Evolutionary conservation across 2,797 vertebrate genomes (phyloP).

Genomic region (Astyanax mexicanus): DNA sequence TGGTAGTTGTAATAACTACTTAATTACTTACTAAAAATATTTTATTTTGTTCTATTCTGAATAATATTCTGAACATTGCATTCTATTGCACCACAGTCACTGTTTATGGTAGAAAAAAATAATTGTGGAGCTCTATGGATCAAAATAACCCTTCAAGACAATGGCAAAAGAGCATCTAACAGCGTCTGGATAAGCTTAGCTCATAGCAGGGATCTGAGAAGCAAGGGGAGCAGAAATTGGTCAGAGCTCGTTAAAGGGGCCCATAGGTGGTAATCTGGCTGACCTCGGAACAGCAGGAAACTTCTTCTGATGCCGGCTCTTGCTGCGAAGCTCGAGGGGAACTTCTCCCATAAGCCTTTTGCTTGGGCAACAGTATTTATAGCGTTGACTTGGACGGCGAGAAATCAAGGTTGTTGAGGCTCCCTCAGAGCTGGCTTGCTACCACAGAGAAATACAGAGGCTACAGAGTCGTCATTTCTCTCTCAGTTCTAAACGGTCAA

Average conservation of each 20-base stretch:
- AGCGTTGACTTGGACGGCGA: slow-evolving; percentile 30
- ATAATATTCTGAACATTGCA: too few relatives aligned
- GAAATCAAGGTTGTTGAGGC: slow-evolving; percentile 22
- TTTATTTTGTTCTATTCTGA: too few relatives aligned
- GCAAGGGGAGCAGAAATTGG: neutral
- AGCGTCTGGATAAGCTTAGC: slow-evolving; percentile 6
- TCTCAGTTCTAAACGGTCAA: slow-evolving; percentile 3
- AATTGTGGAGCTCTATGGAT: neutral
- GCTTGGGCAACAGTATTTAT: slow-evolving; percentile 26
- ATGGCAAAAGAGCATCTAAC: too few relatives aligned
- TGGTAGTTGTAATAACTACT: too few relatives aligned
- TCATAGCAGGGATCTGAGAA: slow-evolving; percentile 5
- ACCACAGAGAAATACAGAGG: slow-evolving; percentile 3
- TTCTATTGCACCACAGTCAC: too few relatives aligned
- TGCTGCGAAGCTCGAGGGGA: slow-evolving; percentile 44
- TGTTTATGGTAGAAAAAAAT: neutral
- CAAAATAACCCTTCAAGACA: too few relatives aligned
- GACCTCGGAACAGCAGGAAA: slow-evolving; percentile 44
- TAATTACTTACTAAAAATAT: too few relatives aligned
- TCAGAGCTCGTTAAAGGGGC: slow-evolving; percentile 38
- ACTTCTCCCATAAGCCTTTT: slow-evolving; percentile 27
- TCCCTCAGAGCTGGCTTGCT: slow-evolving; percentile 17
- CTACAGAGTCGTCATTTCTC: neutral
- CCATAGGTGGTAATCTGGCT: slow-evolving; percentile 10
- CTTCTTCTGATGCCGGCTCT: slow-evolving; percentile 37